Evolutionary conservation across 2,113 vertebrate species (phyloP), one percentile per base, ranked within the genome.

Genomic region (Probosciger aterrimus): DNA sequence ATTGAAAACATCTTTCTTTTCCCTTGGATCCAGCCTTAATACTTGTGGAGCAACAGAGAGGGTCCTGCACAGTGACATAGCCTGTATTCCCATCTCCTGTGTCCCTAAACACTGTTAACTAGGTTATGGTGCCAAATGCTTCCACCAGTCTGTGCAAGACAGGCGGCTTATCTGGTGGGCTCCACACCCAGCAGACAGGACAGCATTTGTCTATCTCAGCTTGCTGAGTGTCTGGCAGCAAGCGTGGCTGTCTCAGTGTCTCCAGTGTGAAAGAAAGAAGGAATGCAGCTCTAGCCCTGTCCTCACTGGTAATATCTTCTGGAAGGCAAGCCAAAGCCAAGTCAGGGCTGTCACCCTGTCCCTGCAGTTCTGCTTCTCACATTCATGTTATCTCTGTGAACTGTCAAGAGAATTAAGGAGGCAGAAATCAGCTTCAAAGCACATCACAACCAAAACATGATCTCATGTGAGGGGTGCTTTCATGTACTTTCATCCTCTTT

Each of bases 361-460:
- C 92, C 68, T 67, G 55, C 59, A 31, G 25, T 47, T 87, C 88
- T 95, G 75, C 47, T 84, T 92, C 91, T 88, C 94, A 53, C 87
- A 28, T 65, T 68, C 9, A 3, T 1, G n/a, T 91, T 95, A 92
- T 96, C 94, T 89, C 71, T 93, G 82, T 2, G 14, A 90, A 62
- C 85, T 88, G 87, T 81, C 93, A 86, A 10, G 82, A 90, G 91
- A 82, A 78, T 78, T 81, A 86, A 87, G 85, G 79, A 92, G 93
- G 79, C 71, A 94, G 79, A 81, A 93, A 84, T 79, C 52, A 18
- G 79, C 90, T 95, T 94, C 82, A 81, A 59, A 95, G 86, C 20
- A 31, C 41, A 63, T 52, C 80, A 41, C 57, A 81, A 92, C 25
- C 20, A 47, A 86, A 90, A 19, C 11, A 73, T 46, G 82, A 86